Evolutionary conservation across 2,797 vertebrate species (phyloP).

Genomic region (Cygnus olor): DNA sequence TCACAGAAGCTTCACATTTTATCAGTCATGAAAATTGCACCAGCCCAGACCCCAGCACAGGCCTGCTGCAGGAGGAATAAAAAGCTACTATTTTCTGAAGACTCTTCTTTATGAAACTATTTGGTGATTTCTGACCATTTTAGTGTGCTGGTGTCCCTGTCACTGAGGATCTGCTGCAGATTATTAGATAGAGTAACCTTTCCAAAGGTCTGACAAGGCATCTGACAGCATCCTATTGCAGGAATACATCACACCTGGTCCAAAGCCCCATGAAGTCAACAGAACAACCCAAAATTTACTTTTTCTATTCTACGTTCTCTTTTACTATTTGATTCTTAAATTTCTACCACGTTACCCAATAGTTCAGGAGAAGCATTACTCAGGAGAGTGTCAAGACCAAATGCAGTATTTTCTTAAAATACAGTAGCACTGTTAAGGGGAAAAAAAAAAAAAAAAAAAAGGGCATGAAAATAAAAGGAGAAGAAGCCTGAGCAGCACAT

Average conservation of each 20-base stretch:
- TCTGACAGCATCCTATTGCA: background rate
- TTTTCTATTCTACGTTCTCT: background rate
- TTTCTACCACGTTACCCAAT: background rate
- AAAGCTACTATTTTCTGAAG: background rate
- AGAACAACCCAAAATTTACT: background rate
- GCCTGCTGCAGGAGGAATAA: background rate
- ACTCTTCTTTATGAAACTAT: background rate
- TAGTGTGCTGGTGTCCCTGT: rapidly evolving
- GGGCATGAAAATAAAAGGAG: background rate
- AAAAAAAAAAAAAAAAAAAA: background rate
- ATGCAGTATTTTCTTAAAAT: background rate
- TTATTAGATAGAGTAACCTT: background rate
- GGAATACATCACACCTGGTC: background rate
- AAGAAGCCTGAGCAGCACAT: background rate
- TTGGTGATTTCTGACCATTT: background rate
- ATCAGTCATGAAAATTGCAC: background rate
- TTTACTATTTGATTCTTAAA: background rate
- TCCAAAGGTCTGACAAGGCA: background rate
- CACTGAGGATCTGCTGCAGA: background rate
- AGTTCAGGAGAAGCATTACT: background rate
- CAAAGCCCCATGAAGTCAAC: background rate
- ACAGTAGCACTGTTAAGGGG: background rate
- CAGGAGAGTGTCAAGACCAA: background rate
- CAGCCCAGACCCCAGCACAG: background rate
- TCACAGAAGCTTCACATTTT: background rate